Evolutionary conservation across 2,797 vertebrate genomes (phyloP), one percentile per base, ranked within the genome.

Genomic region (Enteromius viviparus): DNA sequence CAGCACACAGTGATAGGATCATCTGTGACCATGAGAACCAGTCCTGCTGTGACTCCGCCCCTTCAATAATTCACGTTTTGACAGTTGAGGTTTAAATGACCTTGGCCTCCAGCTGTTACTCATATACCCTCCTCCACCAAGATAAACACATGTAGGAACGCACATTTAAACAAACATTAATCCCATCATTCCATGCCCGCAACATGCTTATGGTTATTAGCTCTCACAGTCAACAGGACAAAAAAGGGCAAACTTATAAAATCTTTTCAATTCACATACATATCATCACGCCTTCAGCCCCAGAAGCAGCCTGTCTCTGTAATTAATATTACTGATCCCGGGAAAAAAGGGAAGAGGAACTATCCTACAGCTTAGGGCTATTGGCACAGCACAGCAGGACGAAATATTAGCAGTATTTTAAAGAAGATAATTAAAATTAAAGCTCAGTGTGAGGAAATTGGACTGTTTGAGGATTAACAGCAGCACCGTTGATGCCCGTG

Each of bases 381-480:
- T 47, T 83, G 72, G 81, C 84, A 83, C 29, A 55, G 42, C 58
- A 10, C 78, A 74, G 80, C 64, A 66, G 86, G 76, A 71, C n/a
- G 66, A 70, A 84, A 84, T 78, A 86, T 88, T 83, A 78, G 82
- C 68, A 15, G 66, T 78, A 78, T 80, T 88, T 83, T 83, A 85
- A 78, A 64, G 62, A 85, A 69, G 76, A 71, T 68, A 81, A 68
- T 72, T 84, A 77, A 84, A 84, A 80, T 42, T 68, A 82, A 76
- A 80, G 17, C 82, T n/a, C 85, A 82, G 74, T 45, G 62, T 86
- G 68, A 70, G 74, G 66, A 82, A 85, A 84, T 80, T 69, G 55
- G 84, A 75, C 80, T 88, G 49, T 82, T 85, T 77, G 82, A 85
- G 82, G 86, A 88, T 85, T 81, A 85, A 76, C 82, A 32, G 71